phyloP scores from a whole-genome alignment of 2,113 vertebrate species.

The Apodemus sylvaticus region DNA sequence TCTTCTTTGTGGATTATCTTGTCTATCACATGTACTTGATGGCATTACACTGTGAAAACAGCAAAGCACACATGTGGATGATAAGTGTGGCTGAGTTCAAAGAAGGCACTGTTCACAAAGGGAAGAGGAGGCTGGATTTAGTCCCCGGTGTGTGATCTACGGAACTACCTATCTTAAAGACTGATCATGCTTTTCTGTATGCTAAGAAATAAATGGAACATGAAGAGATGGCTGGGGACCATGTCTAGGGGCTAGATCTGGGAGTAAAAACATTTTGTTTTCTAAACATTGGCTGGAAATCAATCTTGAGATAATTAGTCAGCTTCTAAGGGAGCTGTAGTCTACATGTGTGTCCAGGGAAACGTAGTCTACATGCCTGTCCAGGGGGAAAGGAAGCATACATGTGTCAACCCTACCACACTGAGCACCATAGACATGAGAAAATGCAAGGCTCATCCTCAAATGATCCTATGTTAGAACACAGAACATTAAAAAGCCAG shows the following conservation, averaged over 20 bases:
- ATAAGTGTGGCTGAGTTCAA: not conserved
- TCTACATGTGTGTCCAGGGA: not conserved
- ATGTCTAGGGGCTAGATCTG: not conserved
- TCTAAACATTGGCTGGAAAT: not conserved
- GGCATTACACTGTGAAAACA: not conserved
- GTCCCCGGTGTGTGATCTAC: not conserved
- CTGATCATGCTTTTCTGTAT: not conserved
- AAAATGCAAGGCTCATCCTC: not conserved
- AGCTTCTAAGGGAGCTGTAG: not conserved
- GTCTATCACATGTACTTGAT: not conserved
- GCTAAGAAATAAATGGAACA: not conserved
- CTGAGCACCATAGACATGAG: not conserved
- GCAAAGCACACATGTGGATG: not conserved
- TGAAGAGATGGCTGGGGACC: not conserved
- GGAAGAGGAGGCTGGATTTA: not conserved
- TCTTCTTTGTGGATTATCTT: not conserved
- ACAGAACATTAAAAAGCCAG: not conserved
- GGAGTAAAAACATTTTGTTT: not conserved
- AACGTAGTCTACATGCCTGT: too few relatives aligned
- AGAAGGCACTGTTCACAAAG: not conserved
- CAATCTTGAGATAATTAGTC: not conserved
- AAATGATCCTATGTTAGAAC: not conserved
- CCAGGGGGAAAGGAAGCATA: not conserved
- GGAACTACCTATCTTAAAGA: not conserved
- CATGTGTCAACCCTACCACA: not conserved